A percentile compares a stretch with the other conserved stretches of the same genome.
Conservation (phyloP, 2,797 vertebrate species). For the Fringilla coelebs region DNA sequence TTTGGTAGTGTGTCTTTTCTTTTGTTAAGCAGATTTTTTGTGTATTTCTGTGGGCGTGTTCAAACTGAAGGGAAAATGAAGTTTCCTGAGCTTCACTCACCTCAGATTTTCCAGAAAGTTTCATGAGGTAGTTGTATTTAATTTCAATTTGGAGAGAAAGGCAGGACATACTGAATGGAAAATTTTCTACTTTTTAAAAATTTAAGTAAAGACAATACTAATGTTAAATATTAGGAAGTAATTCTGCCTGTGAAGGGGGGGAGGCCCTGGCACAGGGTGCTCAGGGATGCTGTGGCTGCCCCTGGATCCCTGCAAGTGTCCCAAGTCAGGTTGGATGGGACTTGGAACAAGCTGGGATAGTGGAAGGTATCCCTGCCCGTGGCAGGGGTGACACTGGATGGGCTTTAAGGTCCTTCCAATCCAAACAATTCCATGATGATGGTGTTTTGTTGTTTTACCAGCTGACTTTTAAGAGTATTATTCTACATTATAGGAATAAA, state of each 20-base stretch:
- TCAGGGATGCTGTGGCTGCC: background rate
- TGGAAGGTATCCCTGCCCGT: background rate
- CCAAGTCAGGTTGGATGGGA: rapidly evolving
- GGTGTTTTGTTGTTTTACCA: background rate
- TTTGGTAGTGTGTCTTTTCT: background rate
- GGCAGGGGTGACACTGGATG: rapidly evolving
- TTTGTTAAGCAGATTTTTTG: background rate
- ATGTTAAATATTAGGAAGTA: background rate
- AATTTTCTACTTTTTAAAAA: background rate
- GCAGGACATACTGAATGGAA: background rate
- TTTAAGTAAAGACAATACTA: background rate
- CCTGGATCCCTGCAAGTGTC: background rate
- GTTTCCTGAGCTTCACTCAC: background rate
- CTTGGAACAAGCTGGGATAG: rapidly evolving
- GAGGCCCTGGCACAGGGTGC: background rate
- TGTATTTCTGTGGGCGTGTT: background rate
- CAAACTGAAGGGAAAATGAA: background rate
- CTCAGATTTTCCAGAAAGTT: background rate
- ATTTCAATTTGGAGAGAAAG: background rate
- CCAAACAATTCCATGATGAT: background rate
- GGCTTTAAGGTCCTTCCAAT: background rate
- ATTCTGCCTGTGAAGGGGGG: background rate
- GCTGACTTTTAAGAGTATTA: background rate
- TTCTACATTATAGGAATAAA: background rate
- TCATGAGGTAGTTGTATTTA: background rate